Conservation (phyloP, 92 coral and sea anemone species). For the Pocillopora grandis region DNA sequence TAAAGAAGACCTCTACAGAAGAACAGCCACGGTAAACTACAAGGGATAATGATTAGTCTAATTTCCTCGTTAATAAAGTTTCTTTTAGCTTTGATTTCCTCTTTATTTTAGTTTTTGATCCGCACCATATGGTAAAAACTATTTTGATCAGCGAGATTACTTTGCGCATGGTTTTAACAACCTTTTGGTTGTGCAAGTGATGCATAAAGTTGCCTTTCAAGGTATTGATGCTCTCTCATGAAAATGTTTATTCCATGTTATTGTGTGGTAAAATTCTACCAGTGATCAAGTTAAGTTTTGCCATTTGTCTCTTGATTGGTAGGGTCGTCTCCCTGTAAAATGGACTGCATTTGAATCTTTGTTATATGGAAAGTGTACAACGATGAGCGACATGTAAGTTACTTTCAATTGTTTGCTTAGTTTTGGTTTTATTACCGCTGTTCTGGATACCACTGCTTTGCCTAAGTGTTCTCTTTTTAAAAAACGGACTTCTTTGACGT, state of each 20-base stretch:
- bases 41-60: background rate
- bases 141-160: background rate
- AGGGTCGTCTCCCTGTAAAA: conserved; percentile 91
- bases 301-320: background rate
- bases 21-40: conserved; percentile 48
- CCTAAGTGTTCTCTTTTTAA: background rate
- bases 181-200: too few relatives aligned
- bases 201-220: background rate
- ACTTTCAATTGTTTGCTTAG: background rate
- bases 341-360: conserved; percentile 89
- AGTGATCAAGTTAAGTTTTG: too few relatives aligned
- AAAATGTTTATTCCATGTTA: too few relatives aligned
- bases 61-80: too few relatives aligned
- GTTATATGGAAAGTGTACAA: conserved; percentile 77
- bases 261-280: too few relatives aligned
- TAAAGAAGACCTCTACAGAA: conserved; percentile 47
- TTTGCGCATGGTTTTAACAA: background rate
- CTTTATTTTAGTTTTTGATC: too few relatives aligned
- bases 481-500: background rate
- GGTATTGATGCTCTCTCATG: too few relatives aligned
- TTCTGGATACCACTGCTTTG: background rate
- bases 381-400: conserved; percentile 86
- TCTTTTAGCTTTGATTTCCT: too few relatives aligned
- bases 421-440: background rate
- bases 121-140: too few relatives aligned